Evolutionary conservation across 2,888 invertebrate species (phyloP).

Genomic region (Oscheius sp.): DNA sequence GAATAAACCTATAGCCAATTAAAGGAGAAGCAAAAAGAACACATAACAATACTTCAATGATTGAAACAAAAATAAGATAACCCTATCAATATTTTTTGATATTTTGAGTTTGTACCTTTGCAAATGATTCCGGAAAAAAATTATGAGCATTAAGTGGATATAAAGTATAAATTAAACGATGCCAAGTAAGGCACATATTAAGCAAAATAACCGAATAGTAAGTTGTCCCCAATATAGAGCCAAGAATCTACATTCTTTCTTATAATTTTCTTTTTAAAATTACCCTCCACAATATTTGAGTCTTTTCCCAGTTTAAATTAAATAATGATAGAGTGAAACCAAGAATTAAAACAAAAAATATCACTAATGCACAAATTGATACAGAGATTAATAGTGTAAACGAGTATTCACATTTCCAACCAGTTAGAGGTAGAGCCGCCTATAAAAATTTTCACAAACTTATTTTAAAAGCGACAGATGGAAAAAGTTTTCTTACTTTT

Average conservation of each 20-base stretch:
- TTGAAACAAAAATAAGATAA: background rate
- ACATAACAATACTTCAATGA: background rate
- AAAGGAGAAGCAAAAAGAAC: background rate
- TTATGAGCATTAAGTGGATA: background rate
- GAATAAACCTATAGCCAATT: background rate
- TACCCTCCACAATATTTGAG: background rate
- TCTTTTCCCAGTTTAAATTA: background rate
- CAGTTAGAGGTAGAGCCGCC: background rate
- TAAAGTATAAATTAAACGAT: background rate
- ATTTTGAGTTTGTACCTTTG: background rate
- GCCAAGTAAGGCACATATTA: background rate
- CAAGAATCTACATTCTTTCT: background rate
- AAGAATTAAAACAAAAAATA: background rate
- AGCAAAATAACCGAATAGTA: background rate
- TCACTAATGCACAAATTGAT: background rate
- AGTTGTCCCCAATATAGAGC: background rate
- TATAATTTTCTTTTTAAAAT: background rate
- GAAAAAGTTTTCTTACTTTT: background rate
- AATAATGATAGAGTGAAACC: background rate
- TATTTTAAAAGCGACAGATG: background rate
- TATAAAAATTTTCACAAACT: no score
- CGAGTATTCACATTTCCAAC: constrained; percentile 1
- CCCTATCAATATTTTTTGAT: background rate
- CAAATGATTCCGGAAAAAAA: background rate
- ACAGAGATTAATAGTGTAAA: background rate